Percentiles rank a stretch among this genome's conserved stretches.
Conservation (phyloP, 1,140 invertebrate species). For the Drosophila ambigua region DNA sequence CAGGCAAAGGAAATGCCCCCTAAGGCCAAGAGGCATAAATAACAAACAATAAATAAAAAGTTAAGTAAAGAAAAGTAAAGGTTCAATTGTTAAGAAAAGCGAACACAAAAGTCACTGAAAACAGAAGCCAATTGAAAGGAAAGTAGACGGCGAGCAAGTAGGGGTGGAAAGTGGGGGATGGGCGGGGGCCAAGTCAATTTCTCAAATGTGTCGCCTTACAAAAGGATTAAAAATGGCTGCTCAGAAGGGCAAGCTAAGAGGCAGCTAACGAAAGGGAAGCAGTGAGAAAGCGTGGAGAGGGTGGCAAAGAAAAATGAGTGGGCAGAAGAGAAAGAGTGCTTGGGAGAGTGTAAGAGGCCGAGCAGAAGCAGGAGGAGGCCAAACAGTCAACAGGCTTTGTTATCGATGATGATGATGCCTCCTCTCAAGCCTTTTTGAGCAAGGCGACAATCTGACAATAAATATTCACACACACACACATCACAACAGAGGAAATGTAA, state of each 20-base stretch:
- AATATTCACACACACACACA: background rate
- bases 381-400: slow-evolving; percentile 46
- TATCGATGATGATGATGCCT: slow-evolving; percentile 37
- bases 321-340: slow-evolving; percentile 1
- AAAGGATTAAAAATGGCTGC: slow-evolving; percentile 59
- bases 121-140: slow-evolving; percentile 53
- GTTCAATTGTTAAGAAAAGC: slow-evolving; percentile 62
- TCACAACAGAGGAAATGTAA: slow-evolving; percentile 1
- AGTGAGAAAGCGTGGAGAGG: slow-evolving; percentile 1
- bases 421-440: background rate
- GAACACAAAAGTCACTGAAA: slow-evolving; percentile 48
- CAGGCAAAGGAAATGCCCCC: background rate
- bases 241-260: background rate
- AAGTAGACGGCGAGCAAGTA: background rate
- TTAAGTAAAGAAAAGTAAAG: slow-evolving; percentile 34
- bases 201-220: slow-evolving; percentile 63
- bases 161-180: slow-evolving; percentile 16
- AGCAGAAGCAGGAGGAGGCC: background rate
- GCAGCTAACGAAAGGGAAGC: background rate
- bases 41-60: slow-evolving; percentile 72
- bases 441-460: slow-evolving; percentile 32
- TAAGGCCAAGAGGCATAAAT: slow-evolving; percentile 59
- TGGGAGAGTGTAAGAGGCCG: slow-evolving; percentile 8
- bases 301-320: slow-evolving; percentile 14
- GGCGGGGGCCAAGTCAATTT: slow-evolving; percentile 55